Conservation (phyloP, 2,113 vertebrate genomes). For the Scalopus aquaticus region DNA sequence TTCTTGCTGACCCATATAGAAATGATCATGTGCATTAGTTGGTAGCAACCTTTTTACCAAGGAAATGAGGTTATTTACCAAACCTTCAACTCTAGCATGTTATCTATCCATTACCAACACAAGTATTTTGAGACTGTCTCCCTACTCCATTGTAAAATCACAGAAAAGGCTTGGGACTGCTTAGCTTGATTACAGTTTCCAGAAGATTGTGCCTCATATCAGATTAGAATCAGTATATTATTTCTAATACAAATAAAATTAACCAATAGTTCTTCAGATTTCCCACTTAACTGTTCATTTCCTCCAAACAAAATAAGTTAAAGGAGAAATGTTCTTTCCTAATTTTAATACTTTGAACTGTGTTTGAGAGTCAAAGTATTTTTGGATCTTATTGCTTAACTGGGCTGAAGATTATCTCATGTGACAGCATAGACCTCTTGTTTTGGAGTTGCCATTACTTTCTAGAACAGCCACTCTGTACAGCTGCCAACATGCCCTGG, state of each 20-base stretch:
- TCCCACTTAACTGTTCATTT: slow-evolving; percentile 30
- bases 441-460: slow-evolving; percentile 80
- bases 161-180: not conserved
- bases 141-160: not conserved
- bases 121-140: not conserved
- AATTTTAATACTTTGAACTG: slow-evolving; percentile 36
- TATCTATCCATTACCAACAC: not conserved
- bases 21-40: not conserved
- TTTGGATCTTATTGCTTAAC: slow-evolving; percentile 69
- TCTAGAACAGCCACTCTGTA: slow-evolving; percentile 77
- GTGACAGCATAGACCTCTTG: slow-evolving; percentile 77
- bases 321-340: slow-evolving; percentile 35
- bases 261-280: slow-evolving; percentile 26
- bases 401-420: slow-evolving; percentile 61
- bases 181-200: not conserved
- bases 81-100: not conserved
- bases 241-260: slow-evolving; percentile 26
- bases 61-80: slow-evolving; percentile 18
- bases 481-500: slow-evolving; percentile 81
- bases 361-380: slow-evolving; percentile 77
- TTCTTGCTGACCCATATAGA: slow-evolving; percentile 35
- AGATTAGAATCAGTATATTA: not conserved
- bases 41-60: not conserved
- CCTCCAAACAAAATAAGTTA: not conserved
- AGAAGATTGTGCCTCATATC: not conserved